A percentile compares a stretch with the other conserved stretches of the same genome.
These are phyloP conservation scores for Pardalotus punctatus DNA, from an alignment of 2,113 vertebrate genomes.

Conservation along the genomic window DNA sequence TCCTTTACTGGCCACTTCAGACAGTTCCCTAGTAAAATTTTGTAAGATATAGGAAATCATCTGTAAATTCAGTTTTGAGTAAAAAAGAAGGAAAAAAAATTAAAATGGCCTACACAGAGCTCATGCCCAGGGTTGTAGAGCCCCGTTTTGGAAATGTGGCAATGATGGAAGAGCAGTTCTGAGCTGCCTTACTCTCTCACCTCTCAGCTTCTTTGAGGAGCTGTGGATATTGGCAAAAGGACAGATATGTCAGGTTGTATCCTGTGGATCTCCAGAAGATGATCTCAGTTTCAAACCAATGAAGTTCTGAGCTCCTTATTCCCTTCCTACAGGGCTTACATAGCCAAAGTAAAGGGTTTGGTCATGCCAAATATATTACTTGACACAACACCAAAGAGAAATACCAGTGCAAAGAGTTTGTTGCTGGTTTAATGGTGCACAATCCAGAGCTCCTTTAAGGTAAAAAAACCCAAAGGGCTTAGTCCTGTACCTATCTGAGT, in stretches of 20 bases:
- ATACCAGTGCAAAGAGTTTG: not conserved
- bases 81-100: not conserved
- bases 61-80: not conserved
- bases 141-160: not conserved
- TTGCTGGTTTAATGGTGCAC: not conserved
- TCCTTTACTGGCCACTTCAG: not conserved
- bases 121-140: not conserved
- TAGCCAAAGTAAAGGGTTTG: not conserved
- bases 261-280: not conserved
- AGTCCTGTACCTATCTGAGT: not conserved
- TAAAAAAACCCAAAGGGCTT: not conserved
- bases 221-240: not conserved
- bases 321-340: fast-evolving
- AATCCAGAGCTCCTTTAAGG: not conserved
- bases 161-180: not conserved
- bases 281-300: not conserved
- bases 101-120: not conserved
- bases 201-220: not conserved
- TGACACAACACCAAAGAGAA: not conserved
- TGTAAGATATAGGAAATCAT: not conserved
- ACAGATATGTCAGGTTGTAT: not conserved
- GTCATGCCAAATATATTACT: not conserved
- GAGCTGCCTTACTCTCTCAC: not conserved
- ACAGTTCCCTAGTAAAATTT: not conserved
- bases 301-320: not conserved